These are phyloP conservation scores for Drosophila lini DNA, from an alignment of 1,140 invertebrate species.

Conservation along the genomic window DNA sequence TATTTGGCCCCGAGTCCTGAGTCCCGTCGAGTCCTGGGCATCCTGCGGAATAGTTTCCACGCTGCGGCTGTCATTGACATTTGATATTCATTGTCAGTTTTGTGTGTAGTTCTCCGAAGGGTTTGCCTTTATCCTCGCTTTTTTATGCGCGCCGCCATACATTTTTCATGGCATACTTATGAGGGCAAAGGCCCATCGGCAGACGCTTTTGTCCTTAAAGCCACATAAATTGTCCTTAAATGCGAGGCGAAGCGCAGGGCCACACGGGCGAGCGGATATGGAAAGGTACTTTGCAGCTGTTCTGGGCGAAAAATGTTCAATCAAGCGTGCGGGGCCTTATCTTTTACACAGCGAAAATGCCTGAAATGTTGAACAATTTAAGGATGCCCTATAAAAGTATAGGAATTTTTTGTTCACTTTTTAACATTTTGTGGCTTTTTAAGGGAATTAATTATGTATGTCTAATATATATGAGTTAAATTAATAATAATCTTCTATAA, in stretches of 20 bases:
- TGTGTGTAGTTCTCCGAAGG: conserved; percentile 50
- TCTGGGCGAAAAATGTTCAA: conserved; percentile 60
- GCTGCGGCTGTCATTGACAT: conserved; percentile 76
- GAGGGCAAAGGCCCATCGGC: conserved; percentile 55
- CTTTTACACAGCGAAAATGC: conserved; percentile 29
- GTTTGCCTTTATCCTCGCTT: conserved; percentile 31
- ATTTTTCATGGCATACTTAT: conserved; percentile 78
- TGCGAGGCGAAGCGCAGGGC: not conserved
- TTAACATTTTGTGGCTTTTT: not conserved
- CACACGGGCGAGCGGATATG: not conserved
- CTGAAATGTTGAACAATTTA: not conserved
- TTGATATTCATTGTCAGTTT: conserved; percentile 73
- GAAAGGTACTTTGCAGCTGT: conserved; percentile 55
- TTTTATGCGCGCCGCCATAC: conserved; percentile 44
- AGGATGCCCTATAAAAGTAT: too few relatives aligned
- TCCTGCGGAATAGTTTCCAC: conserved; percentile 67
- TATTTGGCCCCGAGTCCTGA: conserved; percentile 58
- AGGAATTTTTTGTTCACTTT: not conserved
- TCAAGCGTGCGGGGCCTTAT: conserved; percentile 64
- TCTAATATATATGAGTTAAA: too few relatives aligned
- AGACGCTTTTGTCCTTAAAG: conserved; percentile 63
- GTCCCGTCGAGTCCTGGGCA: conserved; percentile 21
- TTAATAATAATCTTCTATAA: too few relatives aligned
- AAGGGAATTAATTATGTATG: too few relatives aligned
- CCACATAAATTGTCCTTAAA: conserved; percentile 65